Evolutionary conservation across 2,888 invertebrate species (phyloP), one percentile per base, ranked within the genome.

Genomic region (Diaphora mendica): DNA sequence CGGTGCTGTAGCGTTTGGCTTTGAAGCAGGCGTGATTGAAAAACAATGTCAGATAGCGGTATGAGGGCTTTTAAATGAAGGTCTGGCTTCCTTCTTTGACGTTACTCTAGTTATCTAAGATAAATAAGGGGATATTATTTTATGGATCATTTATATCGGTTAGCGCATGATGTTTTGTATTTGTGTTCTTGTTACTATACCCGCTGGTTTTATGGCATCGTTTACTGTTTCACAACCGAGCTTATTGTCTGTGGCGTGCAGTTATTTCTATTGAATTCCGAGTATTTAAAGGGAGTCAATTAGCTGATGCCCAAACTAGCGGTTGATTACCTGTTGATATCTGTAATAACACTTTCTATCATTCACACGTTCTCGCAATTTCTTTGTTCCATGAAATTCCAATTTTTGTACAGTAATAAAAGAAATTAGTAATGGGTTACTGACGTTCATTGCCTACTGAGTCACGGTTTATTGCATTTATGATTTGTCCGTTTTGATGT

Each of bases 201-300:
- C 67, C 81, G 84, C 85, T 72, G 68, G 62, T 70, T 83, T 79
- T n/a, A 39, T 75, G 65, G 85, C 81, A 75, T 72, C 64, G 75
- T 76, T 69, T 59, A 65, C 30, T 70, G 76, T 79, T 84, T 84
- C 85, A 82, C 84, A 83, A 83, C 78, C 78, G 77, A 65, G 67
- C 75, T 82, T 82, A 83, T 84, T 85, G 84, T 84, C 71, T 85
- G 76, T 79, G 64, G 78, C 79, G 77, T 80, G 85, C 76, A 80
- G 84, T 79, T 77, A 85, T 85, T 83, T 83, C 83, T 86, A 87
- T 88, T 88, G 89, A 91, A 79, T 83, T 89, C 89, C 87, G 89
- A 89, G 87, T 89, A 87, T 88, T 89, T 89, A 88, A 92, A 92
- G 90, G 89, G 89, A 89, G 88, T 89, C 89, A 92, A 91, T 92